These are phyloP conservation scores for Diarsia mendica DNA, from an alignment of 2,888 invertebrate species.

Conservation along the genomic window DNA sequence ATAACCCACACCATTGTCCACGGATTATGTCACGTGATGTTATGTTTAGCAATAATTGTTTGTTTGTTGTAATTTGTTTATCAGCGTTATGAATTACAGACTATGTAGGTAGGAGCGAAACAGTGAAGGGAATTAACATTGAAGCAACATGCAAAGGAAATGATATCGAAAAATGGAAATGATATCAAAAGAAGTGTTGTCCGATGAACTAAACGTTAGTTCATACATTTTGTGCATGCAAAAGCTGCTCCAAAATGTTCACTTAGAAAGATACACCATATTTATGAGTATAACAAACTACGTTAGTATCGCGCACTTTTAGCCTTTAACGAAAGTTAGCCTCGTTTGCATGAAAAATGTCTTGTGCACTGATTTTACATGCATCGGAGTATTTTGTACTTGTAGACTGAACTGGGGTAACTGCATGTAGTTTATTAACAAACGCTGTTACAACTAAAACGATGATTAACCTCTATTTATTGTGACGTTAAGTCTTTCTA, in stretches of 20 bases:
- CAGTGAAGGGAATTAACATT: conserved; percentile 12
- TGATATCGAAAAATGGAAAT: background rate
- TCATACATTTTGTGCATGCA: background rate
- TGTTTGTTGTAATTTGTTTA: no score
- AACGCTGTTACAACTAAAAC: background rate
- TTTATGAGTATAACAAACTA: background rate
- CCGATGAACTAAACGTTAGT: background rate
- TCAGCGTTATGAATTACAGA: conserved; percentile 2
- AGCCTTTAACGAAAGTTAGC: conserved; percentile 12
- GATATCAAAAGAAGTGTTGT: no score
- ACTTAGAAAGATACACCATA: background rate
- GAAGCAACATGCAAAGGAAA: background rate
- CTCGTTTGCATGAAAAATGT: conserved; percentile 25
- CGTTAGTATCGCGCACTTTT: conserved; percentile 9
- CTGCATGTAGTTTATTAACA: background rate
- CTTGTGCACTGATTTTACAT: conserved; percentile 1
- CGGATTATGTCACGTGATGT: no score
- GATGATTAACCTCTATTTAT: background rate
- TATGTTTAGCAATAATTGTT: background rate
- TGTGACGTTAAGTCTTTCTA: no score
- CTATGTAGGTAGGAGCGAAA: conserved; percentile 8
- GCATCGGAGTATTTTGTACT: conserved; percentile 5
- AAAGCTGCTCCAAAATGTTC: background rate
- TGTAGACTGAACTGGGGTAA: background rate
- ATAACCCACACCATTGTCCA: no score